Evolutionary conservation across 1,140 invertebrate genomes (phyloP), one percentile per base, ranked within the genome.

Genomic region (Cyphomyrmex costatus): DNA sequence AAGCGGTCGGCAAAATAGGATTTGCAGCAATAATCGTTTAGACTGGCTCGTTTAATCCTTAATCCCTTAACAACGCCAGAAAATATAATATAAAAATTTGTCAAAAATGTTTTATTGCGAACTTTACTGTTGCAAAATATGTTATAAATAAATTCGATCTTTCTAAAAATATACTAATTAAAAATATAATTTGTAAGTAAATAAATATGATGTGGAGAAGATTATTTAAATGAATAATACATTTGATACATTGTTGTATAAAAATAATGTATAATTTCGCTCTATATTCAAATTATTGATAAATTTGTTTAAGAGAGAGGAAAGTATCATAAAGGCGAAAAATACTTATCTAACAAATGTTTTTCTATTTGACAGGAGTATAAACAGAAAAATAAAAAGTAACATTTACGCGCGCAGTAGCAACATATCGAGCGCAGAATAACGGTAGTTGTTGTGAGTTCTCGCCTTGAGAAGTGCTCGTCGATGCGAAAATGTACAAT

Each of bases 401-500:
- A 83, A 60, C 56, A 58, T 74, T 73, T 27, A 30, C 30, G 61
- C 46, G 14, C 10, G 46, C 10, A 42, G 66, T 24, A 16, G 68
- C 68, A 61, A 83, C 68, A 30, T 58, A 83, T 83, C 68, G 68
- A 60, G 79, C 79, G 36, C 24, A 83, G 49, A 42, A 42, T 68
- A 83, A 46, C 24, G 36, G 36, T 12, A 42, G 36, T 73, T 73
- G 60, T 83, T 83, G 66, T 70, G 68, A 83, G 27, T 83, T 83
- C 68, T 61, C 79, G 49, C 68, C 27, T 53, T 83, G 79, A 60
- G 46, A 24, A 83, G 68, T 33, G 68, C 56, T 73, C 68, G 24
- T 82, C 68, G 66, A 82, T 36, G 68, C 68, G 79, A 74, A 83
- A 83, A 83, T 60, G 79, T 74, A 71, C 79, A 83, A 83, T 74